Percentiles rank a stretch among this genome's conserved stretches.
Conservation (phyloP, 2,113 vertebrate genomes). For the Pungitius pungitius region DNA sequence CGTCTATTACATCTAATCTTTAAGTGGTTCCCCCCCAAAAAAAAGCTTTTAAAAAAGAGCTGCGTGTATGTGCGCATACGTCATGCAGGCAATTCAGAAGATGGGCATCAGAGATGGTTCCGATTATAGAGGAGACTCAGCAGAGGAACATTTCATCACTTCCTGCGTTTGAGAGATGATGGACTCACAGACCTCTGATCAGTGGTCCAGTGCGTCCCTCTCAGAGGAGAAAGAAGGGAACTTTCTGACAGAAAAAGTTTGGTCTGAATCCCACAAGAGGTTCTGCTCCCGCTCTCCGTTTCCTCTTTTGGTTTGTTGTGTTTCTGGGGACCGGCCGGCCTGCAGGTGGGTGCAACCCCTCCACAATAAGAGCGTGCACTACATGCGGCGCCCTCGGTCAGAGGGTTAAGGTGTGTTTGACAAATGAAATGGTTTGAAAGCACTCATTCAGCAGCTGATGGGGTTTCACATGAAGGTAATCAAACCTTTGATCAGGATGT, state of each 20-base stretch:
- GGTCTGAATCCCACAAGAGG: too few species aligned
- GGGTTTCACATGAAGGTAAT: neutral
- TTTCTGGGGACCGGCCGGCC: too few species aligned
- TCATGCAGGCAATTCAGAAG: conserved; percentile 74
- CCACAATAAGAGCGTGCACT: neutral
- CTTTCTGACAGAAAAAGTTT: too few species aligned
- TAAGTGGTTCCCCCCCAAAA: conserved; percentile 66
- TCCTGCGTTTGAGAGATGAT: too few species aligned
- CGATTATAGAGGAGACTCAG: conserved; percentile 36
- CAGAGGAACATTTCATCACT: too few species aligned
- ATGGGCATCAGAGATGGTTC: conserved; percentile 60
- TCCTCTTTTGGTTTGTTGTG: too few species aligned
- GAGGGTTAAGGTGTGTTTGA: neutral
- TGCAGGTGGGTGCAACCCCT: neutral
- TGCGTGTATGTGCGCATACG: conserved; percentile 63
- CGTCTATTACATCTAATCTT: conserved; percentile 82
- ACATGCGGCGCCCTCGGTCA: neutral
- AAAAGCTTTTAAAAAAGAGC: conserved; percentile 32
- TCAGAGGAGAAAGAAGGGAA: too few species aligned
- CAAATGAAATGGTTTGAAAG: too few species aligned
- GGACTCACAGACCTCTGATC: too few species aligned
- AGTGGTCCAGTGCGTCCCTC: too few species aligned
- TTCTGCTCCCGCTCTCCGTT: too few species aligned
- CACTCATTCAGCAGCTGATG: too few species aligned
- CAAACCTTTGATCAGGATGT: neutral